These are phyloP conservation scores for Macrosiphum euphorbiae DNA, from an alignment of 2,888 invertebrate species.

Conservation along the genomic window DNA sequence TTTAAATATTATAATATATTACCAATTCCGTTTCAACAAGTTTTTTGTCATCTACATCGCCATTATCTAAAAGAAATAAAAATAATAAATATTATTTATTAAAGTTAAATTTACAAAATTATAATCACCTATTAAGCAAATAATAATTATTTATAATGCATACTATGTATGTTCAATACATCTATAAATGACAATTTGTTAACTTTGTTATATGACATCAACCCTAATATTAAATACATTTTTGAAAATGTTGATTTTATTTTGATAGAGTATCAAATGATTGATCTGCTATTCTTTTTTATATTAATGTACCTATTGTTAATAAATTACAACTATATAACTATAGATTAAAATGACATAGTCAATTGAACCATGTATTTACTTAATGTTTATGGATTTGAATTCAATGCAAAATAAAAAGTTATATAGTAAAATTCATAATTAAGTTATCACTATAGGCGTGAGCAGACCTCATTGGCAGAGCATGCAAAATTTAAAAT, in stretches of 20 bases:
- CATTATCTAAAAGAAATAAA: not conserved
- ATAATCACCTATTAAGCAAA: not conserved
- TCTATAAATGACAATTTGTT: not conserved
- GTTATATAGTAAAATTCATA: not conserved
- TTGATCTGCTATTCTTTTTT: not conserved
- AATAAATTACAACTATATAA: not conserved
- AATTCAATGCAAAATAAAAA: not conserved
- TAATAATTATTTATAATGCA: not conserved
- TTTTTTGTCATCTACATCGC: conserved; percentile 32
- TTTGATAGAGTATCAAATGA: not conserved
- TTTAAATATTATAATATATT: not conserved
- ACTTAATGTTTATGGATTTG: not conserved
- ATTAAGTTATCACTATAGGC: not conserved
- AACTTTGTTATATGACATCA: not conserved
- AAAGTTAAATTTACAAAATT: not conserved
- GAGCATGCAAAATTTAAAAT: not conserved
- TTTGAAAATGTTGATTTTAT: not conserved
- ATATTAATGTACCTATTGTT: not conserved
- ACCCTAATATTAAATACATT: not conserved
- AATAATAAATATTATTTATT: not conserved
- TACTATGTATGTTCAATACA: not conserved
- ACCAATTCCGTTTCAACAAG: conserved; percentile 35
- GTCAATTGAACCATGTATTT: not conserved
- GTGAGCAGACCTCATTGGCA: not conserved
- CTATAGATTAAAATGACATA: not conserved